A percentile compares a stretch with the other conserved stretches of the same genome.
phyloP scores from a whole-genome alignment of 1,140 invertebrate species.

The Hypothenemus hampei region DNA sequence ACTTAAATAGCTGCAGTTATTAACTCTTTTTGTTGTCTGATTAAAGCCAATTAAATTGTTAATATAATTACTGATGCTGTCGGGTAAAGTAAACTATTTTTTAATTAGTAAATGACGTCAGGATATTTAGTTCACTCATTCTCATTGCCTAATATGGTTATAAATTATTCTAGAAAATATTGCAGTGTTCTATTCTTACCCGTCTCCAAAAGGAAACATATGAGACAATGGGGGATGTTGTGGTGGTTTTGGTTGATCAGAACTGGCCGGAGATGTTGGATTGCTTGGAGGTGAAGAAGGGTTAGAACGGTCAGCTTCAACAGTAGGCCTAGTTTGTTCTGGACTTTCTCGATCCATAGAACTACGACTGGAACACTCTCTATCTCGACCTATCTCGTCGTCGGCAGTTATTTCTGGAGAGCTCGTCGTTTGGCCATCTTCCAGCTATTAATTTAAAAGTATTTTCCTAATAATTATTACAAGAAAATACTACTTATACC shows the following conservation, averaged over 20 bases:
- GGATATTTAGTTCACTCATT: constrained; percentile 14
- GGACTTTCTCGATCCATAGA: constrained; percentile 37
- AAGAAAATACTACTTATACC: constrained; percentile 2
- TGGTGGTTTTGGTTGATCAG: constrained; percentile 34
- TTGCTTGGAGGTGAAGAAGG: constrained; percentile 40
- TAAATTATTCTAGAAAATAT: not conserved
- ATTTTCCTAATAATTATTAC: not conserved
- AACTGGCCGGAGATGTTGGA: constrained; percentile 38
- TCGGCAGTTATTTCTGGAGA: constrained; percentile 36
- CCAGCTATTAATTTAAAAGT: constrained; percentile 25
- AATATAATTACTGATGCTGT: constrained; percentile 27
- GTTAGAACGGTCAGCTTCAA: constrained; percentile 36
- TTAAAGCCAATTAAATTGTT: constrained; percentile 23
- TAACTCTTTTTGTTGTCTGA: constrained; percentile 17
- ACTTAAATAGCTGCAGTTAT: too few relatives aligned
- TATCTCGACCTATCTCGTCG: constrained; percentile 32
- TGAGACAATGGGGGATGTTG: constrained; percentile 39
- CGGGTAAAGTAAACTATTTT: constrained; percentile 14
- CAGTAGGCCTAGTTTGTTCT: constrained; percentile 29
- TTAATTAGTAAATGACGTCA: constrained; percentile 27
- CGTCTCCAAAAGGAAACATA: constrained; percentile 43
- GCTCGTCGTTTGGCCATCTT: constrained; percentile 32
- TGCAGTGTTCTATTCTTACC: constrained; percentile 30
- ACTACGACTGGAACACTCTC: constrained; percentile 40
- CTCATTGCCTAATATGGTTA: not conserved